Evolutionary conservation across 92 coral and sea anemone genomes (phyloP), one percentile per base, ranked within the genome.

Genomic region (Palythoa grandis): DNA sequence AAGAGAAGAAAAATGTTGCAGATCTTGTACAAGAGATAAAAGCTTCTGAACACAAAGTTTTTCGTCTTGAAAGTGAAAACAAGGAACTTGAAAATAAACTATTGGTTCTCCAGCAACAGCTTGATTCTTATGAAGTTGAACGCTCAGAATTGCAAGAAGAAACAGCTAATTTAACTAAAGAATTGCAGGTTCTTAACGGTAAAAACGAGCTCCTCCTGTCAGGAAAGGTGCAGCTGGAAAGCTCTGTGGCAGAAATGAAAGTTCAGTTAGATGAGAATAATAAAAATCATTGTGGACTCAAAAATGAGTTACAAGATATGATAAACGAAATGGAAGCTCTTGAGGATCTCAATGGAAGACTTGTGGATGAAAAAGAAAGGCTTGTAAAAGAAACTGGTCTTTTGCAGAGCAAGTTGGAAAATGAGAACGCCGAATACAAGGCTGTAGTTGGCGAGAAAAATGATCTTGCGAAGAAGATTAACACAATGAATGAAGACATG

Each of bases 21-120:
- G 87, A 88, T 78, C 76, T 89, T 47, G 89, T 88, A 79, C 50
- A 74, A 17, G 90, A 88, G 58, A 75, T 75, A 14, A 87, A 88
- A 29, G 76, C 72, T n/a, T 86, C 90, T 17, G 83, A 76, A 43
- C 61, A 82, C 40, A 78, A 87, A 57, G 73, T 83, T 71, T 72
- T 65, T 11, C 15, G 67, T 19, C 35, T 76, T 4, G 82, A 76
- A 29, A 53, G 15, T 52, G 66, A 76, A 35, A 76, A 76, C 5
- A 29, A 76, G 37, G 82, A 76, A 53, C 43, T 53, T 76, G 11
- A 25, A 7, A 54, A 76, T 15, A 76, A 35, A 25, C 67, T 76
- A 19, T 53, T 10, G 23, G 50, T 12, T 24, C 63, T 76, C 1
- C 66, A 76, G 82, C 68, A 76, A 54, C 20, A 13, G 17, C 68